A percentile compares a stretch with the other conserved stretches of the same genome.
phyloP scores from a whole-genome alignment of 92 coral and sea anemone genomes.

The Pocillopora grandis region DNA sequence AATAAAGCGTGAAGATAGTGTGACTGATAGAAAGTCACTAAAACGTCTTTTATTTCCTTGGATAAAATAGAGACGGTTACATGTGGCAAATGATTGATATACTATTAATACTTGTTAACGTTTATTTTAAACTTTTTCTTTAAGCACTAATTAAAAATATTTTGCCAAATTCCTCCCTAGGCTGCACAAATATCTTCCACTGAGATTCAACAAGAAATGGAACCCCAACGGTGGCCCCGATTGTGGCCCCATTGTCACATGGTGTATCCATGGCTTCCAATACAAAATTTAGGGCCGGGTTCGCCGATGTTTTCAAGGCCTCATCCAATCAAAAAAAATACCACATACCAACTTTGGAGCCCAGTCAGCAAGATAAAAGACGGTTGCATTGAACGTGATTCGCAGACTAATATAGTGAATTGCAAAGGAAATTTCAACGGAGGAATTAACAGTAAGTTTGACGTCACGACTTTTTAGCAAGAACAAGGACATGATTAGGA shows the following conservation, averaged over 20 bases:
- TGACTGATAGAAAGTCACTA: too few species aligned
- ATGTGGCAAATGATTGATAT: too few species aligned
- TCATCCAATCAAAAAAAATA: slow-evolving; percentile 1
- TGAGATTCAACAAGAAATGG: not conserved
- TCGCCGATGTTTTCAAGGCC: not conserved
- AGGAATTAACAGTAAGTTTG: slow-evolving; percentile 13
- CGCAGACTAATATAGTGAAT: not conserved
- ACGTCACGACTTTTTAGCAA: too few species aligned
- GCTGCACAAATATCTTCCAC: not conserved
- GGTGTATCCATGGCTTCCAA: not conserved
- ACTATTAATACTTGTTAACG: too few species aligned
- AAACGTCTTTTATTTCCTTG: too few species aligned
- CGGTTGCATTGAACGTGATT: slow-evolving; percentile 7
- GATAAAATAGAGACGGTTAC: too few species aligned
- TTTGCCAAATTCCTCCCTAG: not conserved
- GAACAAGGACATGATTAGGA: too few species aligned
- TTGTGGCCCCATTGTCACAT: not conserved
- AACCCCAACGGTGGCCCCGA: not conserved
- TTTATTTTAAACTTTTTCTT: too few species aligned
- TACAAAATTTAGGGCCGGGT: not conserved
- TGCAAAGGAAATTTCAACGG: slow-evolving; percentile 16
- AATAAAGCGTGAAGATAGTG: too few species aligned
- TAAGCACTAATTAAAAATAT: too few species aligned
- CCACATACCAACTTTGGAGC: slow-evolving; percentile 24
- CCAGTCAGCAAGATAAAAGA: slow-evolving; percentile 20